Evolutionary conservation across 1,140 invertebrate species (phyloP), one percentile per base, ranked within the genome.

Genomic region (Drosophila teissieri): DNA sequence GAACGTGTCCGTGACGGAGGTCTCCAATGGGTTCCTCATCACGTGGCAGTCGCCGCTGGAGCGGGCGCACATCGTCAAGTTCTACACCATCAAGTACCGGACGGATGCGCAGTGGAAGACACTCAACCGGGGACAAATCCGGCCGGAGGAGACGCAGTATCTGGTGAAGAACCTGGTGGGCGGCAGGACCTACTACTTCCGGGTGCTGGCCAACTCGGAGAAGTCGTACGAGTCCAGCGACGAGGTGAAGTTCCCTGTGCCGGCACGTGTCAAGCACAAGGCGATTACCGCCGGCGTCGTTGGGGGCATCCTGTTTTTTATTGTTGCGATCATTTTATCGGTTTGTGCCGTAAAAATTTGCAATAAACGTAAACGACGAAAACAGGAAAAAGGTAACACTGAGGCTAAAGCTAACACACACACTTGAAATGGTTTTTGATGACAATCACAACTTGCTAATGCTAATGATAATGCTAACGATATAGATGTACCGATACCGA

Each of bases 291-390:
- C 97, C 76, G 97, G 97, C 44, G 96, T 98, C 69, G 97, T 98
- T 55, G 98, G 97, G 78, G 97, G 97, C 73, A 97, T 99, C 88
- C 94, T 98, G 80, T 98, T 98, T 94, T 98, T 98, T 95, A 97
- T 98, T 90, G 97, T 98, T 84, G 97, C 97, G 91, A 98, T 98
- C 93, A 98, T 98, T 92, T 94, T 98, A 83, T 98, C 97, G 69
- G 96, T 98, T 89, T 98, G 97, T 94, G 97, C 97, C 79, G 97
- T 99, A 85, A 98, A 98, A 95, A 98, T 98, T 92, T 98, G 97
- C 95, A 98, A 98, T 94, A 98, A 98, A 93, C 94, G 97, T 91
- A 98, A 98, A 93, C 95, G 97, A 93, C 96, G 97, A 94, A 98
- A 98, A 96, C 97, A 98, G 93, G 97, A 98, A 94, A 98, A 98